Percentiles rank a stretch among this genome's conserved stretches.
phyloP scores from a whole-genome alignment of 2,113 vertebrate species.

The Nycticebus coucang region DNA sequence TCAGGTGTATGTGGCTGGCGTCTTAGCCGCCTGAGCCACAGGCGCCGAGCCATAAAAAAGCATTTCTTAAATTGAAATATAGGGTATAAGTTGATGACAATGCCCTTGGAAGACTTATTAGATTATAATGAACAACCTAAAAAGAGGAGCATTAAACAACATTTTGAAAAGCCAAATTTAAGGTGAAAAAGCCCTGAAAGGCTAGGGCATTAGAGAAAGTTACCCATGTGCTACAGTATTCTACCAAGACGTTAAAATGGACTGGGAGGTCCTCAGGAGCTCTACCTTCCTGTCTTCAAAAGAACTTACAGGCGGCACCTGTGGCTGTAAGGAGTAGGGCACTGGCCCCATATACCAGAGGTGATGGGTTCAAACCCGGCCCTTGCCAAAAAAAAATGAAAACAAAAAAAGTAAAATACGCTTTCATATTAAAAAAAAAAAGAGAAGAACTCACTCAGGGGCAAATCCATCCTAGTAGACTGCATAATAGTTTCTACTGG shows the following conservation, averaged over 20 bases:
- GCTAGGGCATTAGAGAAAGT: not conserved
- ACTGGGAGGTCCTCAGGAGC: not conserved
- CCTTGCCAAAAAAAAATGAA: no score
- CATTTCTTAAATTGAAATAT: not conserved
- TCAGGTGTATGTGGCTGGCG: no score
- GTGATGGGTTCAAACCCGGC: no score
- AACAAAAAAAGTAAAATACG: no score
- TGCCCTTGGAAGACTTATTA: not conserved
- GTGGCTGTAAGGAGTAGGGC: no score
- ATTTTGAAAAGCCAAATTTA: not conserved
- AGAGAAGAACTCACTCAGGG: not conserved
- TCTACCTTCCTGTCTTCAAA: not conserved
- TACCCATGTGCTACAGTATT: not conserved
- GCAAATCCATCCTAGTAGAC: not conserved
- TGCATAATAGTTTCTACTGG: not conserved
- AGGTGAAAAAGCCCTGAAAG: not conserved
- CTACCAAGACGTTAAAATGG: not conserved
- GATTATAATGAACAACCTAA: not conserved
- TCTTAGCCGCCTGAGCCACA: no score
- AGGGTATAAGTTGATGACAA: not conserved
- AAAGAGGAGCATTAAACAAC: not conserved
- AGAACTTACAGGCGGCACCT: not conserved
- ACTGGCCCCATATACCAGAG: no score
- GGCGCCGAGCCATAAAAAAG: not conserved
- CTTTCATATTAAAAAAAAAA: not conserved